These are phyloP conservation scores for Synanthedon tipuliformis DNA, from an alignment of 2,888 invertebrate genomes.

Conservation along the genomic window DNA sequence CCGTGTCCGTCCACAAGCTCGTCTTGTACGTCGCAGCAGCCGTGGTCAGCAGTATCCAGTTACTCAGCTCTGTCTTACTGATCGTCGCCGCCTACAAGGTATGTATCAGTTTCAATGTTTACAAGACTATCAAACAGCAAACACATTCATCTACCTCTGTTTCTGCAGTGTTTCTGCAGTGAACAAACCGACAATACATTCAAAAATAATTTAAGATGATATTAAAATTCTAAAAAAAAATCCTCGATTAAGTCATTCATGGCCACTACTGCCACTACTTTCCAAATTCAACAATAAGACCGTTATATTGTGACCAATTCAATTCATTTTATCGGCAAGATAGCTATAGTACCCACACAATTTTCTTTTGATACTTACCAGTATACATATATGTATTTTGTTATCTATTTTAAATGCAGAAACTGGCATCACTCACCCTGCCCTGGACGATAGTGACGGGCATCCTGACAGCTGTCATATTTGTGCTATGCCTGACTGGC, in stretches of 20 bases:
- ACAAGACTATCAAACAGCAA: too few relatives aligned
- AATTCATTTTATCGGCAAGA: too few relatives aligned
- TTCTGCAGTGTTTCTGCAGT: too few relatives aligned
- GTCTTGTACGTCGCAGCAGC: slow-evolving; percentile 39
- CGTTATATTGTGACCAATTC: too few relatives aligned
- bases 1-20: slow-evolving; percentile 27
- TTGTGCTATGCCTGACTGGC: slow-evolving; percentile 49
- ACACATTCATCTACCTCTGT: too few relatives aligned
- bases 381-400: neutral
- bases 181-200: too few relatives aligned
- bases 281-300: too few relatives aligned
- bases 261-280: too few relatives aligned
- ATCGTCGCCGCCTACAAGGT: slow-evolving; percentile 52
- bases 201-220: too few relatives aligned
- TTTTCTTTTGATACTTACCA: neutral
- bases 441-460: slow-evolving; percentile 64
- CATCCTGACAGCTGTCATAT: slow-evolving; percentile 50
- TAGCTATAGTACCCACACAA: neutral
- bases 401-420: slow-evolving; percentile 25
- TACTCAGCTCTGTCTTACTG: slow-evolving; percentile 43
- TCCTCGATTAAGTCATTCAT: too few relatives aligned
- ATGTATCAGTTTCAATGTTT: neutral
- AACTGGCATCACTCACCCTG: slow-evolving; percentile 45
- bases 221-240: too few relatives aligned
- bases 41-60: slow-evolving; percentile 38